A percentile compares a stretch with the other conserved stretches of the same genome.
These are phyloP conservation scores for Phalera bucephala DNA, from an alignment of 2,888 invertebrate genomes.

Conservation along the genomic window DNA sequence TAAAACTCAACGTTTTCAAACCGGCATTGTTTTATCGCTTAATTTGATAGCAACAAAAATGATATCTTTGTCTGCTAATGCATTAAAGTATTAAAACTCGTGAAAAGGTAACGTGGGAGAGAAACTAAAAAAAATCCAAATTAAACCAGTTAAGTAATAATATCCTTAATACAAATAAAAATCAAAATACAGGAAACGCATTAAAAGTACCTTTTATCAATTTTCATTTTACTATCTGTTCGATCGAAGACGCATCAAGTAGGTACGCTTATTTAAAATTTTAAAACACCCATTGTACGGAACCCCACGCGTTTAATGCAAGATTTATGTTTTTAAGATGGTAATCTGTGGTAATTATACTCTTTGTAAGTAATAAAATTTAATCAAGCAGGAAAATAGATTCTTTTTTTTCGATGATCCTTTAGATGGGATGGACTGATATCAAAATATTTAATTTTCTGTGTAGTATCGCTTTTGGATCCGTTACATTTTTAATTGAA, in stretches of 20 bases:
- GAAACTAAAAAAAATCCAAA: too few relatives aligned
- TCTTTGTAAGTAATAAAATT: conserved; percentile 56
- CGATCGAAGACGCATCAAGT: conserved; percentile 13
- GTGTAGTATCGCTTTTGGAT: conserved; percentile 23
- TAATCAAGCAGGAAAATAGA: conserved; percentile 50
- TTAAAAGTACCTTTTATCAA: too few relatives aligned
- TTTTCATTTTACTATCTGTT: conserved; percentile 16
- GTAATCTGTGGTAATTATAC: conserved; percentile 53
- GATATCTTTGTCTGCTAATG: too few relatives aligned
- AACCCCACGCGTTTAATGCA: conserved; percentile 28
- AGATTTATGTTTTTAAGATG: conserved; percentile 43
- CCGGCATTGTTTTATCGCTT: too few relatives aligned
- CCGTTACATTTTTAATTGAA: too few relatives aligned
- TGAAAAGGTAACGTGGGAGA: too few relatives aligned
- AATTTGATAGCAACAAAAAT: too few relatives aligned
- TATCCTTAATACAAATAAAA: too few relatives aligned
- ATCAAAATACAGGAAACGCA: too few relatives aligned
- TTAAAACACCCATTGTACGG: conserved; percentile 22
- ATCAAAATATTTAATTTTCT: conserved; percentile 36
- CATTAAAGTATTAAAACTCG: too few relatives aligned
- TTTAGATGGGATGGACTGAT: conserved; percentile 51
- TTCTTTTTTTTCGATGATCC: conserved; percentile 35
- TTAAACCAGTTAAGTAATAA: too few relatives aligned
- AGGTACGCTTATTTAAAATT: conserved; percentile 18
- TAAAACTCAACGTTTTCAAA: too few relatives aligned